These are phyloP conservation scores for Drosophila fulvimacula DNA, from an alignment of 2,888 invertebrate species.

Conservation along the genomic window DNA sequence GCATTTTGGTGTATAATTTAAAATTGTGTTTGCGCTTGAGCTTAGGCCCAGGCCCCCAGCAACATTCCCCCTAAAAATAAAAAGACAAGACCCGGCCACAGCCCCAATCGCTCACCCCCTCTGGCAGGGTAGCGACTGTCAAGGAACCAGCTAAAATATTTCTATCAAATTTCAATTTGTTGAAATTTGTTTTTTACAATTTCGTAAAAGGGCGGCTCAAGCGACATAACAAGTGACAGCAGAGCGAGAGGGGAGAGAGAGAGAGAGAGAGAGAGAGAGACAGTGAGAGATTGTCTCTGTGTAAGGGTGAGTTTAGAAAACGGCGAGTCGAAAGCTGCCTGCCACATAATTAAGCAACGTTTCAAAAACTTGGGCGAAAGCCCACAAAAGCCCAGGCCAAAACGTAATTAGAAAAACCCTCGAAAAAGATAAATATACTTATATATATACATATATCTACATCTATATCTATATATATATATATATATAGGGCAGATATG, in stretches of 20 bases:
- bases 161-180: conserved; percentile 79
- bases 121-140: conserved; percentile 9
- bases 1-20: conserved; percentile 62
- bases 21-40: conserved; percentile 71
- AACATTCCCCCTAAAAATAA: conserved; percentile 4
- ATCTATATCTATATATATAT: neutral
- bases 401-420: conserved; percentile 70
- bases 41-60: conserved; percentile 45
- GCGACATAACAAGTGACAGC: conserved; percentile 11
- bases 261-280: neutral
- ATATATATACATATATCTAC: conserved; percentile 4
- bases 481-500: neutral
- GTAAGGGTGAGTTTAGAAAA: conserved; percentile 18
- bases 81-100: neutral
- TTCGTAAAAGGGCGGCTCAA: conserved; percentile 30
- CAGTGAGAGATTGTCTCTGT: neutral
- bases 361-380: conserved; percentile 62
- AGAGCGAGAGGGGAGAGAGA: neutral
- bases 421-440: conserved; percentile 9
- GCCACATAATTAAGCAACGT: conserved; percentile 74
- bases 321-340: conserved; percentile 33
- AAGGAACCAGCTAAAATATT: conserved; percentile 60
- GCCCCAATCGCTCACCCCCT: neutral
- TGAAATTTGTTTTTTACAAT: conserved; percentile 68
- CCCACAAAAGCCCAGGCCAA: conserved; percentile 65